Conservation (phyloP, 2,113 vertebrate species). For the Tachycineta bicolor region DNA sequence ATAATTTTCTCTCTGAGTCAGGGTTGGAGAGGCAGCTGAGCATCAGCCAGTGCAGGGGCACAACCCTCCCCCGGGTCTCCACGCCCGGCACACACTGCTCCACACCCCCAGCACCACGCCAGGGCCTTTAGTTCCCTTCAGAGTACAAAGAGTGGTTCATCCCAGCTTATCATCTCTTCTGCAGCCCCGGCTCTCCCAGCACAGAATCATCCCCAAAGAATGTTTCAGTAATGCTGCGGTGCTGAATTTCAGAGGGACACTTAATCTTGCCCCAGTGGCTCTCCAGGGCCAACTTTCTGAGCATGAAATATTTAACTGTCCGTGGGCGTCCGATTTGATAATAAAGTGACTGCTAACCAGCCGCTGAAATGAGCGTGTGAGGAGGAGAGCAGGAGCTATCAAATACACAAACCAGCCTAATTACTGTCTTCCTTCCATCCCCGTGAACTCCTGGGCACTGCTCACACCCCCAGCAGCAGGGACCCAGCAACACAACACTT, state of each 20-base stretch:
- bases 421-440: not conserved
- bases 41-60: not conserved
- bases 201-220: conserved; percentile 65
- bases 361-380: not conserved
- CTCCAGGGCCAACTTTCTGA: conserved; percentile 63
- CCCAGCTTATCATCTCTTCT: conserved; percentile 7
- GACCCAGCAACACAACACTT: not conserved
- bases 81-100: not conserved
- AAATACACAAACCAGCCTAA: not conserved
- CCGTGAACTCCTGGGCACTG: not conserved
- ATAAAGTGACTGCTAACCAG: conserved; percentile 27
- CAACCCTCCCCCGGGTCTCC: not conserved
- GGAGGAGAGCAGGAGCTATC: not conserved
- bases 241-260: conserved; percentile 57
- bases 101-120: not conserved
- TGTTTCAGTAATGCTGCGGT: conserved; percentile 49
- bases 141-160: conserved; percentile 19
- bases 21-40: not conserved
- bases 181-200: conserved; percentile 2
- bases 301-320: conserved; percentile 67
- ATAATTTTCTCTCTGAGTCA: not conserved
- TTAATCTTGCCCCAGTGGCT: conserved; percentile 62
- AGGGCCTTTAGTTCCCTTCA: not conserved
- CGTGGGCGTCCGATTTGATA: not conserved
- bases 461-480: not conserved